phyloP scores from a whole-genome alignment of 2,797 vertebrate genomes.

The Dendrocincla fuliginosa region DNA sequence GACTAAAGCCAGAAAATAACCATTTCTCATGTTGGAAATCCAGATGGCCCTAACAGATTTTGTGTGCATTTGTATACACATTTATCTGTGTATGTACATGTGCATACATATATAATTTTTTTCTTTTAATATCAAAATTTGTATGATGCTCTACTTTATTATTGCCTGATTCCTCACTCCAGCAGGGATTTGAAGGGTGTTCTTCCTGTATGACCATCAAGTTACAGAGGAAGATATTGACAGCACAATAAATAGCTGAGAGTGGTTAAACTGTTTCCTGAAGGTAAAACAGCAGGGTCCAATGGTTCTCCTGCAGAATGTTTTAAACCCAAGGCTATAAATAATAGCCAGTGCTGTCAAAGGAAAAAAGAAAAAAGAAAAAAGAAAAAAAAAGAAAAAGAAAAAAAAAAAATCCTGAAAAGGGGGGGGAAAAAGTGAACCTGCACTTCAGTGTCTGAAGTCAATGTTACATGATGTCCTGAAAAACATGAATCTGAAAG shows the following conservation, averaged over 20 bases:
- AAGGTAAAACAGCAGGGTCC: constrained; percentile 25
- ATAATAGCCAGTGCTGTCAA: neutral
- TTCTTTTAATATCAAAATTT: neutral
- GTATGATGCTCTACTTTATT: neutral
- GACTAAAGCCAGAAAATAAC: constrained; percentile 11
- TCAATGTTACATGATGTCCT: neutral
- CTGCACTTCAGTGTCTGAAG: neutral
- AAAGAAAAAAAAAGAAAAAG: neutral
- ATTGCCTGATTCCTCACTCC: neutral
- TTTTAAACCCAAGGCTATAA: constrained; percentile 32
- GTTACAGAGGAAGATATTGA: neutral
- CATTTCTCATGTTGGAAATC: constrained; percentile 6
- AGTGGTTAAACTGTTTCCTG: constrained; percentile 38
- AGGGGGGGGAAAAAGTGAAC: neutral
- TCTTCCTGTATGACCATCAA: constrained; percentile 8
- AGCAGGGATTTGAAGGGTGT: neutral
- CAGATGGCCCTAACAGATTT: constrained; percentile 43
- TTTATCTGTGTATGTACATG: neutral
- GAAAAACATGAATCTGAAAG: neutral
- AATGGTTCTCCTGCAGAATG: neutral
- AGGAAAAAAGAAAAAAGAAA: neutral
- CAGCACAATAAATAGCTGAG: constrained; percentile 31
- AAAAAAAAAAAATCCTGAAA: neutral
- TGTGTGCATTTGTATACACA: constrained; percentile 1
- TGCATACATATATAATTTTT: neutral